Percentiles rank a stretch among this genome's conserved stretches.
phyloP scores from a whole-genome alignment of 2,888 invertebrate species.

The Papilio protenor region DNA sequence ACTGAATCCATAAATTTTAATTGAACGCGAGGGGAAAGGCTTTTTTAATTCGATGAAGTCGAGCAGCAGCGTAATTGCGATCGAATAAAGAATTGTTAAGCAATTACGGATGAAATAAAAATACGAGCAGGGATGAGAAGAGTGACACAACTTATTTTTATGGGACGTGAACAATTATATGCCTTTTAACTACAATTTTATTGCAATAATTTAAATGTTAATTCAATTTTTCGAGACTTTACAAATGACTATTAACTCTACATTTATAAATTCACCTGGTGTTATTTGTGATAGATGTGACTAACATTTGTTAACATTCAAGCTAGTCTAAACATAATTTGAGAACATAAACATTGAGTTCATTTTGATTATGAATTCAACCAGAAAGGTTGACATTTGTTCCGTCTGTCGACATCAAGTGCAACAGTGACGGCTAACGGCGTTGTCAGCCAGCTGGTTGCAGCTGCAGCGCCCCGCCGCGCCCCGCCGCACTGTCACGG shows the following conservation, averaged over 20 bases:
- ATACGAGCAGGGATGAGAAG: conserved; percentile 64
- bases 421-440: conserved; percentile 5
- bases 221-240: background rate
- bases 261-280: background rate
- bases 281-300: background rate
- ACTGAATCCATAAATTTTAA: conserved; percentile 22
- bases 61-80: conserved; percentile 13
- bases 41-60: conserved; percentile 20
- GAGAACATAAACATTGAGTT: background rate
- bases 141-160: conserved; percentile 68
- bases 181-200: conserved; percentile 68
- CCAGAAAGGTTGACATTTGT: conserved; percentile 65
- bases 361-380: background rate
- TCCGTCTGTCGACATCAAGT: conserved; percentile 65
- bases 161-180: conserved; percentile 81
- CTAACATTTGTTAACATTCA: background rate
- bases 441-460: conserved; percentile 65
- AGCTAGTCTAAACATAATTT: background rate
- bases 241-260: background rate
- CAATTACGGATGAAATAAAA: conserved; percentile 52
- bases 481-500: conserved; percentile 58
- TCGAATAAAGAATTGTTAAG: conserved; percentile 45
- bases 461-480: conserved; percentile 66
- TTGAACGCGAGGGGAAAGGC: conserved; percentile 1
- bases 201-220: background rate